phyloP scores from a whole-genome alignment of 92 coral and sea anemone genomes.

The Porites evermanni region DNA sequence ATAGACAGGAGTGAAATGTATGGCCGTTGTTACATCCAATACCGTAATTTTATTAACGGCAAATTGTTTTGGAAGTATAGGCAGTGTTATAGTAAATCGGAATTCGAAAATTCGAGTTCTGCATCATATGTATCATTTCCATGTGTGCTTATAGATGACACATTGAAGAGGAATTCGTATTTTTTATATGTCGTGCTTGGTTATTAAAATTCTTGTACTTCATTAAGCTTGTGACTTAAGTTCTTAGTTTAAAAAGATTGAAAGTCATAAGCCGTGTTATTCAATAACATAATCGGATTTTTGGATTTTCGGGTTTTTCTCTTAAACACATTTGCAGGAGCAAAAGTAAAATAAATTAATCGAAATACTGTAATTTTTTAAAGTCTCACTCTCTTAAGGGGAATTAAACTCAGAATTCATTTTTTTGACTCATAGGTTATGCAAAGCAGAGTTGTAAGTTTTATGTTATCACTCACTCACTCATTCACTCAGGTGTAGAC shows the following conservation, averaged over 20 bases:
- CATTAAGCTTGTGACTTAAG: background rate
- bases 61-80: background rate
- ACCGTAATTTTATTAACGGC: background rate
- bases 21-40: too few species aligned
- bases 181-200: background rate
- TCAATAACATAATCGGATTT: background rate
- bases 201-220: background rate
- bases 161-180: background rate
- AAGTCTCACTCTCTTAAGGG: too few species aligned
- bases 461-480: too few species aligned
- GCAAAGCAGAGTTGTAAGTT: too few species aligned
- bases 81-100: background rate
- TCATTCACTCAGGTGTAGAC: too few species aligned
- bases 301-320: background rate
- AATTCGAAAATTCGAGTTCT: background rate
- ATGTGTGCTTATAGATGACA: too few species aligned
- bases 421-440: too few species aligned
- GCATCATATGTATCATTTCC: background rate
- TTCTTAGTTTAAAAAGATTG: background rate
- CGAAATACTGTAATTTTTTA: too few species aligned
- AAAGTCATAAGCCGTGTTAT: background rate
- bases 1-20: too few species aligned
- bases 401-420: too few species aligned
- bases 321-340: background rate
- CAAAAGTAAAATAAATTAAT: background rate